Evolutionary conservation across 2,113 vertebrate species (phyloP).

Genomic region (Nannobrachium achirus): DNA sequence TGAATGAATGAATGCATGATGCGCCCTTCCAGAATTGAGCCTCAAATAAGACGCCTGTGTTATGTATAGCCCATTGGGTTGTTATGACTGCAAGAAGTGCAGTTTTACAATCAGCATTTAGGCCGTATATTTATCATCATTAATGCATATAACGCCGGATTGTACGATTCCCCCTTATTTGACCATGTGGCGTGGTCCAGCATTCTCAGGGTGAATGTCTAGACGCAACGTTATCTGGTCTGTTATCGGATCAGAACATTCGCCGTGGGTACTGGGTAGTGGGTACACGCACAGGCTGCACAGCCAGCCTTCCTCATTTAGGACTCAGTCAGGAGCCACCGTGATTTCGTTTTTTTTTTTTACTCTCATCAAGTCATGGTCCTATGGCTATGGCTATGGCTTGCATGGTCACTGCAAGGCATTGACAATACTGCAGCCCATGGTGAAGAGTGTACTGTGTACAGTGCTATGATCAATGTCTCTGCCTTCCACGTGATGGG

Average conservation of each 20-base stretch:
- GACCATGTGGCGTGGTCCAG: conserved; percentile 35
- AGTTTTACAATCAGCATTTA: conserved; percentile 35
- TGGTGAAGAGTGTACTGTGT: conserved; percentile 43
- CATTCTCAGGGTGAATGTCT: conserved; percentile 14
- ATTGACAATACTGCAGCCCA: conserved; percentile 53
- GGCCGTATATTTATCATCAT: conserved; percentile 32
- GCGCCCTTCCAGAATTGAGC: conserved; percentile 41
- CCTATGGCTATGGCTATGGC: background rate
- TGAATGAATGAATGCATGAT: conserved; percentile 30
- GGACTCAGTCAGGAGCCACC: conserved; percentile 25
- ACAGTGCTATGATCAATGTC: conserved; percentile 62
- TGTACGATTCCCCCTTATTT: background rate
- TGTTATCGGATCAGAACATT: background rate
- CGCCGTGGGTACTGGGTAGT: too few relatives aligned
- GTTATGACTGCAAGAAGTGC: conserved; percentile 41
- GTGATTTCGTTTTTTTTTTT: background rate
- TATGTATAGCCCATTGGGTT: conserved; percentile 40
- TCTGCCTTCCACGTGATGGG: conserved; percentile 55
- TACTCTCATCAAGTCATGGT: background rate
- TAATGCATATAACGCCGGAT: conserved; percentile 1
- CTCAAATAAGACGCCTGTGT: conserved; percentile 47
- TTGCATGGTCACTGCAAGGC: conserved; percentile 3
- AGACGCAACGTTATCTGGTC: conserved; percentile 6
- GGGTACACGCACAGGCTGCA: background rate
- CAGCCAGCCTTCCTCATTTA: conserved; percentile 7